Evolutionary conservation across 2,888 invertebrate species (phyloP), one percentile per base, ranked within the genome.

Genomic region (Apomyelois bistriatella): DNA sequence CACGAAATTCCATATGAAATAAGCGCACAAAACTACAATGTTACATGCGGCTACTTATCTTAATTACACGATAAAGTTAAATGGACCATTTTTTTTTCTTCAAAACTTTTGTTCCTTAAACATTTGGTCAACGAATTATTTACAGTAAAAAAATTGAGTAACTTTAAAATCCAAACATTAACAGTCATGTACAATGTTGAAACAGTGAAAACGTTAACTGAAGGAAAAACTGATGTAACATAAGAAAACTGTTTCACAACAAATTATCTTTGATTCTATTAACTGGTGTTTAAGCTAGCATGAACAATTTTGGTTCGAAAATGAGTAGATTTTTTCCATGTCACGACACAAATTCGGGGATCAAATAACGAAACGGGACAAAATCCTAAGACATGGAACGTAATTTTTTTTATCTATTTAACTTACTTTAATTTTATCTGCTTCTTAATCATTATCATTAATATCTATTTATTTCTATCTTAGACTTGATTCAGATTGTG

Each of bases 401-500:
- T 61, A 65, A 65, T 57, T 59, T 58, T 52, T 56, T 32, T 55
- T 40, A 57, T 42, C 61, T 68, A 68, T 68, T 64, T 70, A 67
- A 70, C 70, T 62, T 73, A 76, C 60, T 69, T 64, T 66, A 57
- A 55, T 67, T 59, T 66, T 65, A 70, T 68, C 60, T 69, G 71
- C 75, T 64, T 68, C 74, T 76, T 79, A 79, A 68, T 75, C 60
- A 68, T 64, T 64, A 71, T 64, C 56, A 70, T 76, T 76, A 76
- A 70, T 59, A 74, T 65, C 65, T 81, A 80, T 76, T 76, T 80
- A 84, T 59, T 63, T 74, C 79, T 88, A 88, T 69, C 72, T 84
- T 85, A 88, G 75, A 86, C 77, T 82, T 83, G 83, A 84, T 64
- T 85, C 79, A 73, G 77, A 81, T 90, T 90, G 90, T 90, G 90